A percentile compares a stretch with the other conserved stretches of the same genome.
Evolutionary conservation across 1,140 invertebrate species (phyloP).

Genomic region (Drosophila nigrodunni): DNA sequence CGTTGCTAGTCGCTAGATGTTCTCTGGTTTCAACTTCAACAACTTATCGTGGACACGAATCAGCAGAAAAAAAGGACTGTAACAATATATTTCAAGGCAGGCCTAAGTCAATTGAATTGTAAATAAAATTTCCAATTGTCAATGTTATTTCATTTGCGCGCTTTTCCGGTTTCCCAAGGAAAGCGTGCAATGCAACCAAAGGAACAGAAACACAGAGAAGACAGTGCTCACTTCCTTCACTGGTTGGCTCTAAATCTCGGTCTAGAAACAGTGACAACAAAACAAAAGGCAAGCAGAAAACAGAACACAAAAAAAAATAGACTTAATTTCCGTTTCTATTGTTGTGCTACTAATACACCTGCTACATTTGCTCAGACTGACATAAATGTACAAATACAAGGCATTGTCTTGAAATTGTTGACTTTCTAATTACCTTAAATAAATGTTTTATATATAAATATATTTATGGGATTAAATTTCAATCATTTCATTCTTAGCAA

Average conservation of each 20-base stretch:
- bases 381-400: background rate
- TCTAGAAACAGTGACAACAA: background rate
- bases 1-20: slow-evolving; percentile 57
- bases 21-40: slow-evolving; percentile 19
- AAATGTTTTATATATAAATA: background rate
- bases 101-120: slow-evolving; percentile 63
- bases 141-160: slow-evolving; percentile 74
- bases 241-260: background rate
- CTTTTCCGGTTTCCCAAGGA: slow-evolving; percentile 68
- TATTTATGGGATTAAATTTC: slow-evolving; percentile 1
- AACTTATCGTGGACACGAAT: slow-evolving; percentile 19
- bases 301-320: slow-evolving; percentile 37
- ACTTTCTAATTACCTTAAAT: background rate
- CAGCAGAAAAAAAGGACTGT: background rate
- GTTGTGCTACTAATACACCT: background rate
- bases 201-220: slow-evolving; percentile 40
- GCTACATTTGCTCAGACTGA: too few species aligned
- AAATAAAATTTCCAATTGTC: slow-evolving; percentile 72
- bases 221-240: background rate
- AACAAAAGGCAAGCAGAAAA: slow-evolving; percentile 29
- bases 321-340: slow-evolving; percentile 65
- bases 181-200: slow-evolving; percentile 29
- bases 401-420: background rate
- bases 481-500: background rate
- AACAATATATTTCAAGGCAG: slow-evolving; percentile 35